Evolutionary conservation across 2,888 invertebrate genomes (phyloP).

Genomic region (Athalia rosae): DNA sequence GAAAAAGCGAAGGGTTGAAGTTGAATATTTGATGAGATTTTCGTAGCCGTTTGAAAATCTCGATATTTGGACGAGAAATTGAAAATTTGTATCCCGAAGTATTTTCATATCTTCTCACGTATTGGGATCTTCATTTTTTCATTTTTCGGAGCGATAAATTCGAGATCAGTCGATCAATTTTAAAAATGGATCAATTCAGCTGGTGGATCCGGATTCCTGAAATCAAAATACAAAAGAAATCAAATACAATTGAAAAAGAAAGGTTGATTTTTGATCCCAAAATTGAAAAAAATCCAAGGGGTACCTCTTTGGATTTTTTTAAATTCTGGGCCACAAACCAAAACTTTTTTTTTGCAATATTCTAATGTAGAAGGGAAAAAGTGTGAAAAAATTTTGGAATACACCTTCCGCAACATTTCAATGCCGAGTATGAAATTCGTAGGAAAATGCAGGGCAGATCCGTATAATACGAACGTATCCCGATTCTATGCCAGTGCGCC

Average conservation of each 20-base stretch:
- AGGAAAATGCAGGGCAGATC: not conserved
- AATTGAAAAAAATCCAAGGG: too few relatives aligned
- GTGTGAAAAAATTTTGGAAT: too few relatives aligned
- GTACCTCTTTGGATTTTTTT: too few relatives aligned
- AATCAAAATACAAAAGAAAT: not conserved
- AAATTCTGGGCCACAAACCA: too few relatives aligned
- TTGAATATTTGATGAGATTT: too few relatives aligned
- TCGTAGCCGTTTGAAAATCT: too few relatives aligned
- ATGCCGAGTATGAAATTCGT: too few relatives aligned
- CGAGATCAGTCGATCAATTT: not conserved
- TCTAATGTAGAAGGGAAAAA: too few relatives aligned
- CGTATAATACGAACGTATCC: too few relatives aligned
- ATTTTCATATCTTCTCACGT: not conserved
- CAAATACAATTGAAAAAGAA: constrained; percentile 2
- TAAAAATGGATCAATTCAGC: not conserved
- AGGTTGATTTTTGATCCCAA: too few relatives aligned
- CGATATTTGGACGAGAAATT: not conserved
- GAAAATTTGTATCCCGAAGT: not conserved
- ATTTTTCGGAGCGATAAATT: not conserved
- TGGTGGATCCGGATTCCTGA: not conserved
- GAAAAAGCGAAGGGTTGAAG: too few relatives aligned
- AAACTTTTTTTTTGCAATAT: not conserved
- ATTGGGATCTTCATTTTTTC: not conserved
- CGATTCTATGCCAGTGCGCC: not conserved
- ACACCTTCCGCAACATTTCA: too few relatives aligned